Base-by-base conservation (phyloP, 37 sponge, comb jelly and placozoan species). In the Hormiphora californensis region DNA sequence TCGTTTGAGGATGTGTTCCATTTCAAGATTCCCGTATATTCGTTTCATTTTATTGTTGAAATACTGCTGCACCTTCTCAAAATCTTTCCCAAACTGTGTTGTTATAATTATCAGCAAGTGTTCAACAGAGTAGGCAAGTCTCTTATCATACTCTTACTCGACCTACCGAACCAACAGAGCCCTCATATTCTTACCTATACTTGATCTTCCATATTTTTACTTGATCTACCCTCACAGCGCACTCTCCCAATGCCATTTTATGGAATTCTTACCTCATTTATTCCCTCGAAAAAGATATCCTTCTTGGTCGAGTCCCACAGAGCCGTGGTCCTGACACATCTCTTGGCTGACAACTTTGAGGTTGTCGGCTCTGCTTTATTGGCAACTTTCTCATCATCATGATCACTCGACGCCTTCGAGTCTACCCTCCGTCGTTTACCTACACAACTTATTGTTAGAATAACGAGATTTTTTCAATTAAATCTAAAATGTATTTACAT, bases 261-360 rank as follows among this genome's bases (percentile, higher is more conserved):
- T n/a, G n/a, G n/a, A 49, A 65, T 34, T 36, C 17, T 15, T 73
- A 73, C 81, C 46, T 73, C 81, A 73, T 73, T 73, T 9, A 73
- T 28, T 43, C 46, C 81, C 19, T 73, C 81, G 25, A 73, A 73
- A 46, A 73, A 73, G 40, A 73, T 73, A n/a, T 30, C 81, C 27
- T 73, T 73, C 25, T 73, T 73, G 4, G 81, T 73, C 23, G 81
- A 23, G 23, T 73, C 81, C 81, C 81, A 73, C 81, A 73, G n/a
- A n/a, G n/a, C n/a, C n/a, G n/a, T n/a, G n/a, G n/a, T n/a, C n/a
- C n/a, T n/a, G n/a, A n/a, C n/a, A n/a, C n/a, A n/a, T n/a, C n/a
- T n/a, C n/a, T n/a, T n/a, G n/a, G 61, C 5, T 57, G 61, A 23
- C n/a, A 4, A 28, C 5, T 25, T 25, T 5, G n/a, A 4, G 23